phyloP scores from a whole-genome alignment of 2,888 invertebrate genomes.

The Schrankia costaestrigalis region DNA sequence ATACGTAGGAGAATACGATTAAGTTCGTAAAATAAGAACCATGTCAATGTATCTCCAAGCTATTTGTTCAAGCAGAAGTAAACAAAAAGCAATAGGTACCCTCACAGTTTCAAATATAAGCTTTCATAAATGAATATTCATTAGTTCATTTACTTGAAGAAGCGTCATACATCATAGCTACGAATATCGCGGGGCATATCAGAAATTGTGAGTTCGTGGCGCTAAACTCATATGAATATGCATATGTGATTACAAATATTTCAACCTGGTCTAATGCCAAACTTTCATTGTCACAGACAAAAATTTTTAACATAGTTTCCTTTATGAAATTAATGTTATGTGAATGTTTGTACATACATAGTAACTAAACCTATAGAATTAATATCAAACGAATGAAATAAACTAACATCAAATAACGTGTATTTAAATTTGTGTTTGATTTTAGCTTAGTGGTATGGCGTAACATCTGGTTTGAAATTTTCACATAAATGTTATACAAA shows the following conservation, averaged over 20 bases:
- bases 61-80: slow-evolving; percentile 41
- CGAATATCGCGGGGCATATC: slow-evolving; percentile 46
- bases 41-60: slow-evolving; percentile 30
- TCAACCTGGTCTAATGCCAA: slow-evolving; percentile 31
- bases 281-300: slow-evolving; percentile 29
- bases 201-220: slow-evolving; percentile 37
- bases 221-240: slow-evolving; percentile 46
- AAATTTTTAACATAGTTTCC: slow-evolving; percentile 23
- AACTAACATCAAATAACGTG: too few species aligned
- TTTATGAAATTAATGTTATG: too few species aligned
- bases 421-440: too few species aligned
- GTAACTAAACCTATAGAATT: too few species aligned
- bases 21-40: slow-evolving; percentile 23
- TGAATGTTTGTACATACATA: too few species aligned
- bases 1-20: slow-evolving; percentile 2
- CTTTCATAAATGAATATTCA: slow-evolving; percentile 67
- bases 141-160: slow-evolving; percentile 66
- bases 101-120: slow-evolving; percentile 43
- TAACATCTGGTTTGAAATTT: too few species aligned
- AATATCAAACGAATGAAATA: too few species aligned
- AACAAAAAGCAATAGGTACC: slow-evolving; percentile 46
- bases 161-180: slow-evolving; percentile 62
- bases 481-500: too few species aligned
- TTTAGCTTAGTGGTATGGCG: too few species aligned
- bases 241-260: slow-evolving; percentile 36